A percentile compares a stretch with the other conserved stretches of the same genome.
Evolutionary conservation across 2,797 vertebrate genomes (phyloP).

Genomic region (Anas bahamensis): DNA sequence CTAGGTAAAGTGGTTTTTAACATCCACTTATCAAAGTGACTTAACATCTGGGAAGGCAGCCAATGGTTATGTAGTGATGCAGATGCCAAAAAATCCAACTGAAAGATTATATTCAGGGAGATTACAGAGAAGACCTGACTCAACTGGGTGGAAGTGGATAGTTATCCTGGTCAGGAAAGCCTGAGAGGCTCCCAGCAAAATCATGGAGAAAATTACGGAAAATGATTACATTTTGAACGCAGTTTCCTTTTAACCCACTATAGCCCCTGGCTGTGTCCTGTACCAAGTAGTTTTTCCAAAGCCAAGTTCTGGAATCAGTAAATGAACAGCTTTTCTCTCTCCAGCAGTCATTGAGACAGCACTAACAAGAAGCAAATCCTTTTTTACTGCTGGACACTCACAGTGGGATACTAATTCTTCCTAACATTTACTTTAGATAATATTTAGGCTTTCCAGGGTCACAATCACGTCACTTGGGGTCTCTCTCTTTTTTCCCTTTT

Average conservation of each 20-base stretch:
- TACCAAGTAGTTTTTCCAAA: neutral
- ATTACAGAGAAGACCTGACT: constrained; percentile 43
- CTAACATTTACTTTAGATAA: neutral
- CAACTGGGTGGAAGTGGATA: neutral
- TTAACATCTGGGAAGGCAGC: constrained; percentile 65
- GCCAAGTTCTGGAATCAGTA: neutral
- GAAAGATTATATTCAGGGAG: constrained; percentile 50
- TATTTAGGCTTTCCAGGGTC: neutral
- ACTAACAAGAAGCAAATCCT: neutral
- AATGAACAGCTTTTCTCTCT: neutral
- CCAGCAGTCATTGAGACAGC: neutral
- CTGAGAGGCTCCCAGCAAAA: neutral
- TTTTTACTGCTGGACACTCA: neutral
- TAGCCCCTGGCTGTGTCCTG: neutral
- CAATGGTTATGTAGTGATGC: constrained; percentile 57
- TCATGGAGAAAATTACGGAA: neutral
- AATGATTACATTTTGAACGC: neutral
- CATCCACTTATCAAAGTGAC: constrained; percentile 74
- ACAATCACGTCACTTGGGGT: neutral
- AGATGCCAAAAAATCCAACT: constrained; percentile 60
- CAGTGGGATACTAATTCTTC: neutral
- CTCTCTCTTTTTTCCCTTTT: neutral
- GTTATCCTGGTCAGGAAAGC: constrained; percentile 1
- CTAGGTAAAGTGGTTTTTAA: constrained; percentile 63
- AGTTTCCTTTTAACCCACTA: neutral